phyloP scores from a whole-genome alignment of 2,888 invertebrate genomes.

The Criorhina ranunculi region DNA sequence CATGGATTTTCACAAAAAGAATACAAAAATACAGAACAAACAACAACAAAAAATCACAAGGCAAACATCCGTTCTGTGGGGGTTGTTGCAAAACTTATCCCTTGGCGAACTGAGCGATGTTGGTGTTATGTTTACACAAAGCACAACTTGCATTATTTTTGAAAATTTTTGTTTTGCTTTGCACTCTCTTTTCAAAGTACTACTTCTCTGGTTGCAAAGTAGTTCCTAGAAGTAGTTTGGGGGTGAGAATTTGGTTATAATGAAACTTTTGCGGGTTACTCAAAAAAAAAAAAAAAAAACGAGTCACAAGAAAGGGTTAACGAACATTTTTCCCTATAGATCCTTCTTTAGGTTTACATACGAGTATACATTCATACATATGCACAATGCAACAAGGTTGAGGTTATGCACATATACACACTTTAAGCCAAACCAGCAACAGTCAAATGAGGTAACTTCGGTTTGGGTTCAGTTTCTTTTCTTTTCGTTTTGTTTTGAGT shows the following conservation, averaged over 20 bases:
- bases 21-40: neutral
- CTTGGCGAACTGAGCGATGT: slow-evolving; percentile 41
- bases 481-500: slow-evolving; percentile 16
- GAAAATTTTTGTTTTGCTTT: slow-evolving; percentile 20
- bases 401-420: slow-evolving; percentile 40
- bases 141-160: slow-evolving; percentile 62
- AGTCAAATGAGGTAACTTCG: slow-evolving; percentile 28
- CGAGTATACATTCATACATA: slow-evolving; percentile 3
- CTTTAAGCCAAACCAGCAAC: slow-evolving; percentile 12
- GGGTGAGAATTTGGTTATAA: slow-evolving; percentile 41
- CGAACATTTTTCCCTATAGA: slow-evolving; percentile 61
- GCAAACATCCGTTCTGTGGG: slow-evolving; percentile 33
- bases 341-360: slow-evolving; percentile 44
- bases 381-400: slow-evolving; percentile 46
- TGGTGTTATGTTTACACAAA: slow-evolving; percentile 67
- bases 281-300: slow-evolving; percentile 38
- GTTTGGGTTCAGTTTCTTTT: neutral
- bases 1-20: neutral
- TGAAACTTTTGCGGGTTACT: slow-evolving; percentile 44
- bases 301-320: slow-evolving; percentile 51
- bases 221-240: slow-evolving; percentile 48
- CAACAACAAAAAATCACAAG: slow-evolving; percentile 8
- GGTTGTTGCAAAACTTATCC: slow-evolving; percentile 34
- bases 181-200: slow-evolving; percentile 37
- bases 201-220: slow-evolving; percentile 55